Base-by-base conservation (phyloP, 2,888 invertebrate genomes). In the Cyaniris semiargus region DNA sequence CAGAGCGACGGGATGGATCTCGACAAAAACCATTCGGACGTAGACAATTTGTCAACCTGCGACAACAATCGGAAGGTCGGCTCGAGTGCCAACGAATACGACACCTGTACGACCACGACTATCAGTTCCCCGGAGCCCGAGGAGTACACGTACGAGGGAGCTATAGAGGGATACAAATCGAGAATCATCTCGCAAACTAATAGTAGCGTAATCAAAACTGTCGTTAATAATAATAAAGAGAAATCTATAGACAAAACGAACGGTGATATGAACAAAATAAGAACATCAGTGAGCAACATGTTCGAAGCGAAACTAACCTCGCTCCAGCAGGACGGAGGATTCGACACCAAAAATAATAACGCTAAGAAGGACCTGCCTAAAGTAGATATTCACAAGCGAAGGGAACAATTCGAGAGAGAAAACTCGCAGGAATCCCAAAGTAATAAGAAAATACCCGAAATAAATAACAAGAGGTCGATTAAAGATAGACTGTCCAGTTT, bases 81-180 rank as follows among this genome's bases (percentile, higher is more conserved):
- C 83, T 94, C 94, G 78, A 94, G 94, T 81, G 92, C 93, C 81
- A 94, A 94, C 85, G 95, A 95, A 88, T 96, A 96, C 90, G 96
- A 96, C 85, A 96, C 96, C 58, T 95, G 95, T 82, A 96, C 95
- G 83, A 96, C 95, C 77, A 95, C 95, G 82, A 95, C 96, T 70
- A 95, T 95, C 82, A 96, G 95, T 86, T 95, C 96, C 71, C 95
- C 96, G 1, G 96, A 96, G 88, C 95, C 95, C 53, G 95, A 97
- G 84, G 97, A 97, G 87, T 97, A 97, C 89, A 97, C 97, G 0
- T 98, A 97, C 88, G 97, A 98, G 89, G 96, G 97, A 83, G 97
- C 97, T 83, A 97, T 97, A 83, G 96, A 97, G 86, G 96, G 97
- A 82, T 98, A 98, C 89, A 96, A 97, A 83, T 96, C 97, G 76